Evolutionary conservation across 2,113 vertebrate species (phyloP), one percentile per base, ranked within the genome.

Genomic region (Sphaerodactylus townsendi): DNA sequence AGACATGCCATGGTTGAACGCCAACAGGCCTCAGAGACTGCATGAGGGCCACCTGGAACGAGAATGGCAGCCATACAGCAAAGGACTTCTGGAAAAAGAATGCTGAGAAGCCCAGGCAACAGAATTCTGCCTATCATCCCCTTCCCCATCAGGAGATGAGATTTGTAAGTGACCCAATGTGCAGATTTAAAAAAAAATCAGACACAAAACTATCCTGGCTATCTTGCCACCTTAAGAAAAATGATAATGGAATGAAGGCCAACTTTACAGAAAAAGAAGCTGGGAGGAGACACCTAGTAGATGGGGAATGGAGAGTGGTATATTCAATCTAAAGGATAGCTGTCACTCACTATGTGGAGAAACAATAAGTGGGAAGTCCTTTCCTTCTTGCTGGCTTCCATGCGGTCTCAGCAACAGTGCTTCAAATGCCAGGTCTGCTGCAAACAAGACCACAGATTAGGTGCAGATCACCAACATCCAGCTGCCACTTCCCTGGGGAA

Each of bases 1-100:
- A 98, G 92, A 0, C 93, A 92, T 0, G 97, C 96, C 78, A 96
- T 95, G 65, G 92, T 95, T 0, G 88, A 83, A 77, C 93, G 96
- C 97, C 97, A 98, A 85, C 96, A 94, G 25, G 97, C 96, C 30
- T 96, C 91, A 0, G 95, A 97, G 90, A 97, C 94, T 0, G 96
- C 93, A 3, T 98, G 97, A 23, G 97, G 97, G 0, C 97, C 97
- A 72, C 97, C 97, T 98, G 86, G 28, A 9, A 25, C 10, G 30
- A 0, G 35, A 0, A 1, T 1, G 7, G 30, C 56, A 0, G 1
- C 86, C 35, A 15, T n/a, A 46, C 30, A 77, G 17, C 30, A 33
- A 68, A 14, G 23, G 21, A 19, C 21, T 74, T 33, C 23, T n/a
- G 28, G 19, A 14, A 33, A n/a, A 64, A 74, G 10, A 70, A 7